A percentile compares a stretch with the other conserved stretches of the same genome.
Conservation (phyloP, 2,113 vertebrate genomes). For the Merops nubicus region DNA sequence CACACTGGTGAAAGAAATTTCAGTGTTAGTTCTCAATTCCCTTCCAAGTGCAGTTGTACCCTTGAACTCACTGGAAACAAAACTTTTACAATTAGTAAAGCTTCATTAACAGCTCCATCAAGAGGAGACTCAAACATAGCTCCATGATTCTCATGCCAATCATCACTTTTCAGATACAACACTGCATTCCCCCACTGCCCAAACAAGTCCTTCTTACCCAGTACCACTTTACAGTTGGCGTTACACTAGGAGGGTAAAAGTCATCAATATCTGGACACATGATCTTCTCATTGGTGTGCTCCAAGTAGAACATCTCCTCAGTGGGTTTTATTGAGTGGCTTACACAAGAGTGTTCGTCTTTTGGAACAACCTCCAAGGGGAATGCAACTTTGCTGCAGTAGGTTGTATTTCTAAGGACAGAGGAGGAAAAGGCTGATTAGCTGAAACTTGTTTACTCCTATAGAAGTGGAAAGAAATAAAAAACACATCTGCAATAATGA, state of each 20-base stretch:
- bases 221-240: conserved; percentile 82
- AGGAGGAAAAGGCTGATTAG: neutral
- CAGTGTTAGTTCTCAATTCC: neutral
- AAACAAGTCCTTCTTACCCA: conserved; percentile 65
- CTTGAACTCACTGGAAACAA: neutral
- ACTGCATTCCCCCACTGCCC: neutral
- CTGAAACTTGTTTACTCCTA: neutral
- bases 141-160: neutral
- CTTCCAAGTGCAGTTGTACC: neutral
- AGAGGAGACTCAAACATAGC: neutral
- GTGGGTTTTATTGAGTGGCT: conserved; percentile 61
- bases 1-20: neutral
- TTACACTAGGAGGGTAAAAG: conserved; percentile 74
- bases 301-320: conserved; percentile 67
- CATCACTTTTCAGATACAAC: neutral
- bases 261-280: conserved; percentile 84
- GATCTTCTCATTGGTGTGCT: conserved; percentile 51
- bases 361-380: conserved; percentile 81
- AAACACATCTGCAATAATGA: neutral
- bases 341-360: conserved; percentile 67
- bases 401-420: conserved; percentile 82
- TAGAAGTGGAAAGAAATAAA: neutral
- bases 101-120: neutral
- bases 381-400: conserved; percentile 88
- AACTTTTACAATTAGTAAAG: neutral